These are phyloP conservation scores for Drosophila burlai DNA, from an alignment of 1,140 invertebrate genomes.

Conservation along the genomic window DNA sequence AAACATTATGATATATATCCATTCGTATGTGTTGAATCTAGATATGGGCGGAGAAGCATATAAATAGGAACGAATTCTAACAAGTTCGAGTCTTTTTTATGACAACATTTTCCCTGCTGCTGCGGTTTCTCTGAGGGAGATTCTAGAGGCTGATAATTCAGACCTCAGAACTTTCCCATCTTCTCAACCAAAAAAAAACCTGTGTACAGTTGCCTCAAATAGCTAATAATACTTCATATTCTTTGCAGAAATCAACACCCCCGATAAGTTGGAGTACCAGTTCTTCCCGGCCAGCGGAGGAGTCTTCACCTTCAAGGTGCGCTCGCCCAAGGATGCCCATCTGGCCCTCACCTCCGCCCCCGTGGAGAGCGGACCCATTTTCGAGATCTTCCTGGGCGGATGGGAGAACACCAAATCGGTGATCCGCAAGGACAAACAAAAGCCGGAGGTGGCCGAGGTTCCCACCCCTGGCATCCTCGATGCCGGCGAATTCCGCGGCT, in stretches of 20 bases:
- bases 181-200: too few relatives aligned
- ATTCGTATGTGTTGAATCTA: conserved; percentile 4
- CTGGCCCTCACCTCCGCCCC: conserved; percentile 90
- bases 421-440: conserved; percentile 91
- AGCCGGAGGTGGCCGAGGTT: conserved; percentile 91
- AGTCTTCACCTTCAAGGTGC: conserved; percentile 90
- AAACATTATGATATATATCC: conserved; percentile 38
- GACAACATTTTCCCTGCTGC: conserved; percentile 14
- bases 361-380: conserved; percentile 89
- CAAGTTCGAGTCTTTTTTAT: conserved; percentile 20
- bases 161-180: conserved; percentile 26
- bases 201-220: conserved; percentile 25
- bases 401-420: conserved; percentile 94
- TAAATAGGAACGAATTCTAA: conserved; percentile 29
- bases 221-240: conserved; percentile 31
- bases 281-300: conserved; percentile 90
- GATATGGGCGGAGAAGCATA: conserved; percentile 18
- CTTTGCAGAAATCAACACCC: conserved; percentile 89
- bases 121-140: conserved; percentile 16
- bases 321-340: conserved; percentile 92
- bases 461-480: conserved; percentile 90
- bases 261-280: conserved; percentile 92
- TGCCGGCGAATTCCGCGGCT: conserved; percentile 90
- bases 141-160: conserved; percentile 22
- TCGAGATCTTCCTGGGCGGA: conserved; percentile 93